These are phyloP conservation scores for Forbesichthys agassizii DNA, from an alignment of 2,113 vertebrate species.

Conservation along the genomic window DNA sequence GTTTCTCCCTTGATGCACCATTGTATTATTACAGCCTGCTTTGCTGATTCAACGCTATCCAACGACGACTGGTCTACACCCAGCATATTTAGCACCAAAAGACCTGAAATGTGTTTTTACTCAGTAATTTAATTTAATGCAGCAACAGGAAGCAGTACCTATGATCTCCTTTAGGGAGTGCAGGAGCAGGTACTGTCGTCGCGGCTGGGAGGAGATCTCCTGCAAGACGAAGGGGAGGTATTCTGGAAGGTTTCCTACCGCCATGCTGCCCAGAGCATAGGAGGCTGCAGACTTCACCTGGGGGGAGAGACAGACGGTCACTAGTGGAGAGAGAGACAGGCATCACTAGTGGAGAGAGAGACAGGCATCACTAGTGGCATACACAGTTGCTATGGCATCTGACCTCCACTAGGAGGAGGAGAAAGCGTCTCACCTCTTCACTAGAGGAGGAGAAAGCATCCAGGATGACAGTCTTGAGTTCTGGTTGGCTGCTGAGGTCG, in stretches of 20 bases:
- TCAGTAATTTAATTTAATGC: neutral
- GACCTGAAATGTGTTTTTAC: too few relatives aligned
- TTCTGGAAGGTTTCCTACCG: constrained; percentile 96
- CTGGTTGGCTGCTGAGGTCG: constrained; percentile 94
- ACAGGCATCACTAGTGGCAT: neutral
- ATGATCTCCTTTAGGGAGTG: constrained; percentile 99
- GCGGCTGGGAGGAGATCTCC: constrained; percentile 96
- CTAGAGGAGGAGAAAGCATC: constrained; percentile 97
- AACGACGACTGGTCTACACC: too few relatives aligned
- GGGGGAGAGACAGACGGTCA: neutral
- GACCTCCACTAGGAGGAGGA: too few relatives aligned
- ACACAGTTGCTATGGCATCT: too few relatives aligned
- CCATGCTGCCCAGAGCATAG: constrained; percentile 95
- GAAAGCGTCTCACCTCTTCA: constrained; percentile 81
- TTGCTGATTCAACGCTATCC: too few relatives aligned
- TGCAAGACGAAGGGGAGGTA: constrained; percentile 98
- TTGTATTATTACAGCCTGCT: too few relatives aligned
- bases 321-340: neutral
- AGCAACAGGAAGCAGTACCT: constrained; percentile 56
- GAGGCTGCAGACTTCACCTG: constrained; percentile 94
- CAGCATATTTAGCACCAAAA: too few relatives aligned
- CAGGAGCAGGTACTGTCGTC: constrained; percentile 95
- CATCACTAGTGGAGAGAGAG: neutral
- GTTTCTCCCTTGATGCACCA: too few relatives aligned
- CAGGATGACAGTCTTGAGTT: constrained; percentile 95